A percentile compares a stretch with the other conserved stretches of the same genome.
phyloP scores from a whole-genome alignment of 1,140 invertebrate species.

The Drosophila cardini region DNA sequence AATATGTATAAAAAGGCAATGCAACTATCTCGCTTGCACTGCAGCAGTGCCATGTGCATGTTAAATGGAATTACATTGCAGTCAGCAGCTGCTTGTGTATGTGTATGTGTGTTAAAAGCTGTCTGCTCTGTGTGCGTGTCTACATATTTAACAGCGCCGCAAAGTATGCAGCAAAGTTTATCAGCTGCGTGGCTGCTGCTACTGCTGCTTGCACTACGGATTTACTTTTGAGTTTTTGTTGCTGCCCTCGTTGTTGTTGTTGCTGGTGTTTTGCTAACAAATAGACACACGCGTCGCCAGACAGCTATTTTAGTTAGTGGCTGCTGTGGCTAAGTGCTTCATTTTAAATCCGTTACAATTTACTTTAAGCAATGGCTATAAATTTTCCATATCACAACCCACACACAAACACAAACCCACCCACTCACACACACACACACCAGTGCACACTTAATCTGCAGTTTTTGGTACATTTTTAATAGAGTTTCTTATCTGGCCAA shows the following conservation, averaged over 20 bases:
- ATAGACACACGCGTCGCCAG: slow-evolving; percentile 19
- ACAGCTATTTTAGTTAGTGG: slow-evolving; percentile 71
- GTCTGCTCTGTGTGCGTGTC: slow-evolving; percentile 30
- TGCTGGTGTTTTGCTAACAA: slow-evolving; percentile 11
- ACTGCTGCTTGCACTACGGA: slow-evolving; percentile 12
- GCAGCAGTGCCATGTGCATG: not conserved
- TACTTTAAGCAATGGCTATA: slow-evolving; percentile 67
- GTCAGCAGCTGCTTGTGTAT: slow-evolving; percentile 50
- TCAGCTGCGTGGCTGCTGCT: slow-evolving; percentile 57
- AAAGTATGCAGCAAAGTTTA: slow-evolving; percentile 80
- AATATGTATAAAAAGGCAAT: slow-evolving; percentile 62
- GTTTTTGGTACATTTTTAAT: slow-evolving; percentile 64
- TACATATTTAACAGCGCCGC: slow-evolving; percentile 75
- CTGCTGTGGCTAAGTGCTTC: slow-evolving; percentile 56
- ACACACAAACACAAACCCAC: not conserved
- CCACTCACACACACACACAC: not conserved
- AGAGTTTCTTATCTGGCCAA: slow-evolving; percentile 41
- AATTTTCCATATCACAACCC: slow-evolving; percentile 50
- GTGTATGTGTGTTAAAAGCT: slow-evolving; percentile 26
- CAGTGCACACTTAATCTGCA: slow-evolving; percentile 7
- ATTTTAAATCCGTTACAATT: slow-evolving; percentile 74
- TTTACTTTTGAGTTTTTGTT: slow-evolving; percentile 2
- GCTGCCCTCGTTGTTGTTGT: not conserved
- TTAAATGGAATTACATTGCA: slow-evolving; percentile 65
- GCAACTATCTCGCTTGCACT: slow-evolving; percentile 20